Evolutionary conservation across 2,113 vertebrate species (phyloP), one percentile per base, ranked within the genome.

Genomic region (Protobothrops mucrosquamatus): DNA sequence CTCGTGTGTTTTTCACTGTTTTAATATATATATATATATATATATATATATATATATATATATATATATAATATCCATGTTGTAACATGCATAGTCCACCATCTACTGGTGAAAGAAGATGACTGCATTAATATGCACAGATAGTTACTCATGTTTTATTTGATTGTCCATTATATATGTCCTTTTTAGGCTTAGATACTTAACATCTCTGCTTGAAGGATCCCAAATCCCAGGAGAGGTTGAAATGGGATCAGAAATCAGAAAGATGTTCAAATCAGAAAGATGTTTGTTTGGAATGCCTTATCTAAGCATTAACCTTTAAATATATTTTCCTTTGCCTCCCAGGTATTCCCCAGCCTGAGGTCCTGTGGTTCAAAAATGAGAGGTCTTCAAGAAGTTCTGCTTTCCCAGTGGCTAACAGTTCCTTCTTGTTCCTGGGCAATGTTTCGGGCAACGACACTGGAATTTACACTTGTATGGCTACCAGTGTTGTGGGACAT

Each of bases 321-420:
- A 29, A 93, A 54, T 85, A 8, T 90, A 89, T 94, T 89, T 94
- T 96, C n/a, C 26, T 9, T 96, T 94, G 87, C 86, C 59, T 85
- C 85, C 57, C 96, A 99, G 99, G 98, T 61, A 94, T 98, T 91
- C 99, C 99, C 48, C 97, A 93, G 81, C 98, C 98, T 59, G 96
- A 95, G 1, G 29, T 99, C 54, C 96, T 92, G 0, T 99, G 99
- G 99, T 94, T 96, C 94, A 98, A 97, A 94, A 98, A 96, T 93
- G 97, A 95, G 39, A 94, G 95, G n/a, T 20, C 91, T 24, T 91
- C 97, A 87, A 95, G 93, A 69, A 94, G 90, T 14, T 95, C 48
- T 92, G 90, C 96, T 85, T 93, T 95, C 88, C 89, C 96, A 22
- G 96, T 98, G 93, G 95, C 94, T 29, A 98, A 98, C 85, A 98